Evolutionary conservation across 2,797 vertebrate genomes (phyloP).

Genomic region (Amblyraja radiata): DNA sequence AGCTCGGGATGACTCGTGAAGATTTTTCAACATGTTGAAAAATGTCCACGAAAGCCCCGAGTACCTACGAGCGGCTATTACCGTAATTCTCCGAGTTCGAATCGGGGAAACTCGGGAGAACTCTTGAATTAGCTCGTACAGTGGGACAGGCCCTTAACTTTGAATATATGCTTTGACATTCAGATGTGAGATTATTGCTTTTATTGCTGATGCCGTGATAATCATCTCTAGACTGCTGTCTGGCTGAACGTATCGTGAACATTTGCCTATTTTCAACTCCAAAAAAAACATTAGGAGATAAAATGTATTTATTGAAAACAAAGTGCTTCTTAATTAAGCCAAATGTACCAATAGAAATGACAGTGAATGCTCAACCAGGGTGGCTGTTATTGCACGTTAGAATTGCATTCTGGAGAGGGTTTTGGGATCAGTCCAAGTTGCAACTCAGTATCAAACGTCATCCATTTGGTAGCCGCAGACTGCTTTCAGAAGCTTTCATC

Average conservation of each 20-base stretch:
- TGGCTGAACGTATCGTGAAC: neutral
- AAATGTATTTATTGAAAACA: neutral
- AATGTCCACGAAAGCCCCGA: too few relatives aligned
- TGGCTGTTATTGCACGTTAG: neutral
- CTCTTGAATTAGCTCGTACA: too few relatives aligned
- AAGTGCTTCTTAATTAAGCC: neutral
- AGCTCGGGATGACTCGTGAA: too few relatives aligned
- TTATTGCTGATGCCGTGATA: neutral
- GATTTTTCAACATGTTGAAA: too few relatives aligned
- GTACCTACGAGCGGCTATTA: too few relatives aligned
- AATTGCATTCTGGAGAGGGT: neutral
- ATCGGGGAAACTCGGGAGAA: too few relatives aligned
- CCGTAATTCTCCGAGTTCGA: too few relatives aligned
- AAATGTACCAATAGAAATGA: neutral
- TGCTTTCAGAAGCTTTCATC: conserved; percentile 80
- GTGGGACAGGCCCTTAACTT: too few relatives aligned
- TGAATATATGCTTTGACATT: neutral
- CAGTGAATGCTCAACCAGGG: neutral
- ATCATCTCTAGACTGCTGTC: neutral
- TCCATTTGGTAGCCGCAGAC: neutral
- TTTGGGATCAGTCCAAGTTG: neutral
- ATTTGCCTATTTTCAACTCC: neutral
- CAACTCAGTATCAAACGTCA: neutral
- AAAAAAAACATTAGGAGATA: neutral
- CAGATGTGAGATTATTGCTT: conserved; percentile 10